Evolutionary conservation across 1,140 invertebrate species (phyloP).

Genomic region (Hirudo medicinalis): DNA sequence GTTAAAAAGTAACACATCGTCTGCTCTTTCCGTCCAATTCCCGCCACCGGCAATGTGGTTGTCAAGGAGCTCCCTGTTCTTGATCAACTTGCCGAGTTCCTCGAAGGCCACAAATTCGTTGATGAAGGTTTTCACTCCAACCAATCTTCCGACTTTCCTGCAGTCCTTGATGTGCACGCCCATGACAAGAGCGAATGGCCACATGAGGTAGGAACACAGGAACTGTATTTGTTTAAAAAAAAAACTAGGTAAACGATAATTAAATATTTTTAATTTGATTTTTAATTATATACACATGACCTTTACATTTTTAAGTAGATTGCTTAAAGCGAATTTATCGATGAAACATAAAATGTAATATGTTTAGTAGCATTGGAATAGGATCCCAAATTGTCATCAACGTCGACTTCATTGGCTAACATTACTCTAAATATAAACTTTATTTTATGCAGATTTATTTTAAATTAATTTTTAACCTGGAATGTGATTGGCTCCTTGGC

Average conservation of each 20-base stretch:
- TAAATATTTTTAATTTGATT: no score
- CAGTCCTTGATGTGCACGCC: slow-evolving; percentile 30
- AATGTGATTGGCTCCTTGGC: slow-evolving; percentile 28
- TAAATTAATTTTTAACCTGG: slow-evolving; percentile 28
- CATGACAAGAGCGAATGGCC: slow-evolving; percentile 31
- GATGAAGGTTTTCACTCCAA: slow-evolving; percentile 36
- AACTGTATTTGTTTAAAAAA: slow-evolving; percentile 25
- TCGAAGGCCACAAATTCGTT: slow-evolving; percentile 39
- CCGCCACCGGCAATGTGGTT: background rate
- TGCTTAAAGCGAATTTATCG: no score
- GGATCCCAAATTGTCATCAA: no score
- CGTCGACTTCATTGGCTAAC: no score
- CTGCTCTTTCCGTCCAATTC: background rate
- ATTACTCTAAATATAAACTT: no score
- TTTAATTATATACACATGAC: no score
- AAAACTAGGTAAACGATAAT: background rate
- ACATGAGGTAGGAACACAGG: slow-evolving; percentile 28
- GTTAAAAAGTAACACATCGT: slow-evolving; percentile 6
- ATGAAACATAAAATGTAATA: no score
- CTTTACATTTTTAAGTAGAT: no score
- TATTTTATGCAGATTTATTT: background rate
- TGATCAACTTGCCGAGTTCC: slow-evolving; percentile 29
- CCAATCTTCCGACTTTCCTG: slow-evolving; percentile 28
- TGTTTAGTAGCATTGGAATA: no score
- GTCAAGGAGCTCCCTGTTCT: slow-evolving; percentile 26